Percentiles rank a stretch among this genome's conserved stretches.
Evolutionary conservation across 2,797 vertebrate genomes (phyloP).

Genomic region (Pseudocheirus occidentalis): DNA sequence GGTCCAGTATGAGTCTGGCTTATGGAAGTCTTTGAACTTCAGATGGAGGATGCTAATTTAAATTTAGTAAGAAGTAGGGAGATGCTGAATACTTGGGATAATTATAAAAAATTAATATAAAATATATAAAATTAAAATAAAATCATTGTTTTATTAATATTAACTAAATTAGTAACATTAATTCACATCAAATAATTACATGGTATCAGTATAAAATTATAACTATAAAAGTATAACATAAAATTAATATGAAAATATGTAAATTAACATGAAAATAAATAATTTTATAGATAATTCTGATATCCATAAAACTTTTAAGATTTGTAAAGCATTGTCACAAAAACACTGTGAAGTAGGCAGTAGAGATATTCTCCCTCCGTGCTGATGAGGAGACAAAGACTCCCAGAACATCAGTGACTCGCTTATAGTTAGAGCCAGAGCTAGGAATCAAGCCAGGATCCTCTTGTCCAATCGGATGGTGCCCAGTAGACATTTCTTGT

Average conservation of each 20-base stretch:
- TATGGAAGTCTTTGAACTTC: background rate
- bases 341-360: background rate
- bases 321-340: background rate
- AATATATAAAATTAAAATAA: too few relatives aligned
- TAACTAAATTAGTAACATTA: too few relatives aligned
- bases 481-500: too few relatives aligned
- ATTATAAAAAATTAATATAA: too few relatives aligned
- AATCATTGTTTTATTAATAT: background rate
- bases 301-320: background rate
- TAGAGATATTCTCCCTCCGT: background rate
- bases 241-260: too few relatives aligned
- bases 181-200: too few relatives aligned
- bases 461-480: too few relatives aligned
- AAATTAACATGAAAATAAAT: too few relatives aligned
- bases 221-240: too few relatives aligned
- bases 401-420: background rate
- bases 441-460: background rate
- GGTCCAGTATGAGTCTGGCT: background rate
- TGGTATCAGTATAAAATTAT: too few relatives aligned
- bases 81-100: background rate
- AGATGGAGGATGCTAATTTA: background rate
- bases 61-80: background rate
- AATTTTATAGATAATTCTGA: background rate
- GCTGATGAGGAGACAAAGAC: background rate
- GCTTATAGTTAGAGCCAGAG: background rate